Percentiles rank a stretch among this genome's conserved stretches.
These are phyloP conservation scores for Drosophila athabasca DNA, from an alignment of 1,140 invertebrate genomes.

Conservation along the genomic window DNA sequence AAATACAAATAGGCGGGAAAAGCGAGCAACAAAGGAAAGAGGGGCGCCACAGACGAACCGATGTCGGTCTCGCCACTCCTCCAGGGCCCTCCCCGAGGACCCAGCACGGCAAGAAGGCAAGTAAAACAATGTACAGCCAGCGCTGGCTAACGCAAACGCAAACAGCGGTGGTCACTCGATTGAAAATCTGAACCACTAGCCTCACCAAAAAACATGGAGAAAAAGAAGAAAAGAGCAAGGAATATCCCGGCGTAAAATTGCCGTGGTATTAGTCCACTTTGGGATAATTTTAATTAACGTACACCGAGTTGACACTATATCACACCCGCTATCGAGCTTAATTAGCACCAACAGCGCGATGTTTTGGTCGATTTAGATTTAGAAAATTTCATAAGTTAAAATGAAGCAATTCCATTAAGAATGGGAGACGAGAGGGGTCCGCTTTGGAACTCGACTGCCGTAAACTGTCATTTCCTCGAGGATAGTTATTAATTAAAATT, in stretches of 20 bases:
- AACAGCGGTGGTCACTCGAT: slow-evolving; percentile 1
- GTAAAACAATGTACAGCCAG: no score
- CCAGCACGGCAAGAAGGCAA: no score
- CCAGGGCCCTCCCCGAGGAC: not conserved
- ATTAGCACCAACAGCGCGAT: no score
- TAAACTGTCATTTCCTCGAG: no score
- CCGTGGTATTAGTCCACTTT: slow-evolving; percentile 9
- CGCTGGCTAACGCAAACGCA: no score
- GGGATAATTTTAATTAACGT: slow-evolving; percentile 26
- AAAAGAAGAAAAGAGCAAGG: slow-evolving; percentile 33
- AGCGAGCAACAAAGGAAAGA: not conserved
- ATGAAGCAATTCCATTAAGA: no score
- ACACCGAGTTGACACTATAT: not conserved
- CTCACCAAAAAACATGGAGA: not conserved
- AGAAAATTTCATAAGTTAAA: no score
- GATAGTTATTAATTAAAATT: no score
- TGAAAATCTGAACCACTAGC: not conserved
- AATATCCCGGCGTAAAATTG: not conserved
- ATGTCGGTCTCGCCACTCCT: not conserved
- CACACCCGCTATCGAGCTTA: no score
- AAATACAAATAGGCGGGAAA: not conserved
- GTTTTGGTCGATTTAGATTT: no score
- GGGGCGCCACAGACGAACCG: slow-evolving; percentile 4
- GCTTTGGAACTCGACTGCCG: no score
- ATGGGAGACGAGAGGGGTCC: no score